Evolutionary conservation across 2,797 vertebrate genomes (phyloP).

Genomic region (Denticeps clupeoides): DNA sequence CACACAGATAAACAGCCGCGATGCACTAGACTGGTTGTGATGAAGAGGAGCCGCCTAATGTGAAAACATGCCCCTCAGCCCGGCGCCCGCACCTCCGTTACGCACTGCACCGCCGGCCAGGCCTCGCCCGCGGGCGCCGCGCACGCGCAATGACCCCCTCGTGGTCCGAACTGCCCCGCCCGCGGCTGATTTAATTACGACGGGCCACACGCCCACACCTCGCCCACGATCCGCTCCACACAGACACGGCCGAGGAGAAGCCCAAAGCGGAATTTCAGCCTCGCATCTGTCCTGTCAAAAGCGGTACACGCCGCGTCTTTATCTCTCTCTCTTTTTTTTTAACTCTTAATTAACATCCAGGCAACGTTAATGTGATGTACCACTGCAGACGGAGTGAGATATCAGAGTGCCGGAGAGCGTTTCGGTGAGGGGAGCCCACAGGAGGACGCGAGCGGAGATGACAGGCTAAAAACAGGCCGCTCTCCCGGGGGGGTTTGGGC

Average conservation of each 20-base stretch:
- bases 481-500: conserved; percentile 11
- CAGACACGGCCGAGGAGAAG: conserved; percentile 14
- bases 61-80: conserved; percentile 40
- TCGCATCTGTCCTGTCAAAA: conserved; percentile 32
- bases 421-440: conserved; percentile 18
- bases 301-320: conserved; percentile 34
- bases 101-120: neutral
- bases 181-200: conserved; percentile 53
- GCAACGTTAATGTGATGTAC: conserved; percentile 32
- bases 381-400: conserved; percentile 27
- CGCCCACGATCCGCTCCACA: conserved; percentile 32
- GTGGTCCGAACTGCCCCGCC: conserved; percentile 38
- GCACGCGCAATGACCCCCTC: conserved; percentile 40
- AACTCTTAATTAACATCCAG: neutral
- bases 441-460: conserved; percentile 29
- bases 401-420: conserved; percentile 33
- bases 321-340: neutral
- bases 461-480: conserved; percentile 13
- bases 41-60: conserved; percentile 49
- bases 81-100: neutral
- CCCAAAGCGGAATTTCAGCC: conserved; percentile 26
- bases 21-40: conserved; percentile 35
- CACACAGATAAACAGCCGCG: conserved; percentile 26
- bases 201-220: conserved; percentile 28
- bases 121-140: neutral